These are phyloP conservation scores for Lutraria lutraria DNA, from an alignment of 2,888 invertebrate species.

Conservation along the genomic window DNA sequence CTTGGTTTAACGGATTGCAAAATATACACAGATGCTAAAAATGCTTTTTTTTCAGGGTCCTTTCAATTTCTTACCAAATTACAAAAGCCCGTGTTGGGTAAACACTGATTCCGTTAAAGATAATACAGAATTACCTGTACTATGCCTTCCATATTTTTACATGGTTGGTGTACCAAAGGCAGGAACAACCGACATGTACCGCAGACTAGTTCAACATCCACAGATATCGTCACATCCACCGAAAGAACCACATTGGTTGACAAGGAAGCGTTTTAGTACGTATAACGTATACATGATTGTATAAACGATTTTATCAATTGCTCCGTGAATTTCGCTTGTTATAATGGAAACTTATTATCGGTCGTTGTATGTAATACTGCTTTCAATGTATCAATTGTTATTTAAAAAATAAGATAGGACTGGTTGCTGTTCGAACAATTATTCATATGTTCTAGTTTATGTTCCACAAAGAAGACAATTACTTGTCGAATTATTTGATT, in stretches of 20 bases:
- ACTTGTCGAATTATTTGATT: no score
- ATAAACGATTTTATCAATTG: no score
- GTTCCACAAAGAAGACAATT: no score
- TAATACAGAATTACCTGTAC: constrained; percentile 14
- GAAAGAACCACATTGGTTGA: constrained; percentile 70
- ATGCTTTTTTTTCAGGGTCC: constrained; percentile 10
- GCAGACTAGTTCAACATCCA: constrained; percentile 58
- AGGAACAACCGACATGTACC: constrained; percentile 66
- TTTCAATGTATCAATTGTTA: no score
- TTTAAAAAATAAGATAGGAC: no score
- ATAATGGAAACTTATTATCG: no score
- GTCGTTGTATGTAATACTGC: no score
- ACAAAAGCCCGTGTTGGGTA: constrained; percentile 64
- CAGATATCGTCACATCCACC: constrained; percentile 42
- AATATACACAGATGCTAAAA: no score
- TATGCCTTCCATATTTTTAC: constrained; percentile 71
- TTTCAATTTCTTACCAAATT: constrained; percentile 43
- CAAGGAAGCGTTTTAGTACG: constrained; percentile 60
- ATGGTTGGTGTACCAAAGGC: constrained; percentile 67
- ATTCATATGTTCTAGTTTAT: no score
- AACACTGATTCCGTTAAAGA: not conserved
- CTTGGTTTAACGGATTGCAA: no score
- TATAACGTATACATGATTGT: not conserved
- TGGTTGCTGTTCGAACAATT: no score
- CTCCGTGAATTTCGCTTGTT: no score